Evolutionary conservation across 23 tunicate genomes (phyloP), one percentile per base, ranked within the genome.

Genomic region (Trididemnum clinides): DNA sequence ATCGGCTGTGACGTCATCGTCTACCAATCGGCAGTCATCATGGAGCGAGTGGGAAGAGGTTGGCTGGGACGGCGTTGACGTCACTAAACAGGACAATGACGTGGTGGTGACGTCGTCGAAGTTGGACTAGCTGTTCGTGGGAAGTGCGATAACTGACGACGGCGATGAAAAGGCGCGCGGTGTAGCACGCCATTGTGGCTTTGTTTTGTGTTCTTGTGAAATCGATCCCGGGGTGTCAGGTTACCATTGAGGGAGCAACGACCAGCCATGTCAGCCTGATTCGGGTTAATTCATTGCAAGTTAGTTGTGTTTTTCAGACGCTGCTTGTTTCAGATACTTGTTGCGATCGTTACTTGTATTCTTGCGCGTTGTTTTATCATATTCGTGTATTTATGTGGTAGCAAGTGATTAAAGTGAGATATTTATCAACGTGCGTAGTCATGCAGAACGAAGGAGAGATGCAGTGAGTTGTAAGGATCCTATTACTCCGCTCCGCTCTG

Each of bases 11-110:
- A 78, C 1, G 27, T 34, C 39, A 3, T 73, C 82, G 82, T 74
- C 88, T 51, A 51, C 81, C 1, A 28, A 23, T 38, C 88, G 64
- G 19, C 77, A 87, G 34, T 72, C 80, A 33, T 80, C 91, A 58
- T 89, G 94, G 94, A 88, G 82, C 73, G 94, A 70, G 3, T 89
- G 94, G 94, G 94, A 89, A 64, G 94, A 89, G 32, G 88, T 89
- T 1, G 94, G 88, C 0, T 89, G 94, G 94, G 94, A 84, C 64
- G 58, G 64, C 4, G 80, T 33, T 20, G 87, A 83, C 80, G 87
- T 83, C 80, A 50, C 0, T 2, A 83, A 83, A 80, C 33, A 44
- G 80, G 34, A 83, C 80, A 71, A 83, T 71, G 87, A 83, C 31
- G 77, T 83, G 64, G 70, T 39, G 32, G 87, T 83, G 90, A 86